These are phyloP conservation scores for Operophtera brumata DNA, from an alignment of 2,888 invertebrate genomes.

Conservation along the genomic window DNA sequence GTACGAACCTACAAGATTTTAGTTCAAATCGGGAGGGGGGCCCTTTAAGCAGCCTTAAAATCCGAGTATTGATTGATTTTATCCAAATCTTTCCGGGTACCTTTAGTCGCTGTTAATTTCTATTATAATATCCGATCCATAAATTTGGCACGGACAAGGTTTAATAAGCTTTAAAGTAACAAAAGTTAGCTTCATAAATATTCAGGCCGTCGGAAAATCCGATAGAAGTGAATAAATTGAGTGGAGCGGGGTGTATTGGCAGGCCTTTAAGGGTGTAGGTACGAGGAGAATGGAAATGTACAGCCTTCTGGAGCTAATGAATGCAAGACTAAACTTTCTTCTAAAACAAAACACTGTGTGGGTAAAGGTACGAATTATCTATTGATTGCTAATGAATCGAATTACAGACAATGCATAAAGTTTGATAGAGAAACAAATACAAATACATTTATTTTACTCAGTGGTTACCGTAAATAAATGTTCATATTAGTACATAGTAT, in stretches of 20 bases:
- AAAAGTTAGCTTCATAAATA: conserved; percentile 67
- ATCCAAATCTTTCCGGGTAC: conserved; percentile 11
- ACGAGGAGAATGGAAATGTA: conserved; percentile 6
- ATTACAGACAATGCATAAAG: not conserved
- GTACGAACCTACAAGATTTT: too few species aligned
- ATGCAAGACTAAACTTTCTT: too few species aligned
- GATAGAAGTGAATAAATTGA: conserved; percentile 63
- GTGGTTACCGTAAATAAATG: too few species aligned
- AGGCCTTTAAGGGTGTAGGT: conserved; percentile 19
- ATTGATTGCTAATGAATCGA: not conserved
- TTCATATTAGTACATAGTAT: too few species aligned
- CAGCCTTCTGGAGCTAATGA: conserved; percentile 6
- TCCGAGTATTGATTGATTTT: conserved; percentile 1
- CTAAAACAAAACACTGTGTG: not conserved
- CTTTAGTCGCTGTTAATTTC: conserved; percentile 30
- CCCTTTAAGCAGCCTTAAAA: too few species aligned
- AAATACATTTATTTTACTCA: too few species aligned
- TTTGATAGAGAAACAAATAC: too few species aligned
- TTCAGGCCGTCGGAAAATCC: conserved; percentile 53
- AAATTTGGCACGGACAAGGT: conserved; percentile 46
- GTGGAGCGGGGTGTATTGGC: conserved; percentile 52
- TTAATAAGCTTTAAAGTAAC: conserved; percentile 54
- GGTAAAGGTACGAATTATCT: not conserved
- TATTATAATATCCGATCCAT: conserved; percentile 39
- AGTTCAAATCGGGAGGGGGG: too few species aligned